Evolutionary conservation across 2,113 vertebrate genomes (phyloP), one percentile per base, ranked within the genome.

Genomic region (Aplodontia rufa): DNA sequence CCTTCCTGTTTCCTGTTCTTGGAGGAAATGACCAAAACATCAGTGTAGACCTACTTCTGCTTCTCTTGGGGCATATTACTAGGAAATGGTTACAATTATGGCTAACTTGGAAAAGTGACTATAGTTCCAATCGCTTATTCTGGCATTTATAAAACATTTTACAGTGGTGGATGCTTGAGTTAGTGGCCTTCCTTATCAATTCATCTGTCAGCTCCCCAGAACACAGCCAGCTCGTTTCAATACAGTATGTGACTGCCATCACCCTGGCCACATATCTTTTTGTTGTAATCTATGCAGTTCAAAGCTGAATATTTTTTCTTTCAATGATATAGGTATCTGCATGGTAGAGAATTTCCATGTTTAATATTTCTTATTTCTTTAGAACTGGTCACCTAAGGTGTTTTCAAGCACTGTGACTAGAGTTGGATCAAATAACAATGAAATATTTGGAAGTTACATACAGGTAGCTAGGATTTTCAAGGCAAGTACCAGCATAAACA

Each of bases 181-280:
- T 37, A 76, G 17, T 1, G 49, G 55, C 37, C 90, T 53, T 20
- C 1, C 89, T 96, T 90, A 16, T 28, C 81, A 32, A 1, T 10
- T 93, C 86, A 37, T 91, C 71, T 81, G 66, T 94, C 28, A 84
- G 11, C 0, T 45, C 45, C 10, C 5, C 49, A 14, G 75, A 90
- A 76, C 92, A 90, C 60, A 85, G 62, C 28, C 5, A 12, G 1
- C 7, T 45, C 94, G 40, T 93, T 94, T 95, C 32, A 42, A 74
- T 0, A 3, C 0, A 85, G 53, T 69, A 0, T 79, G 13, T 26
- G 32, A 81, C 16, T 80, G 19, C 95, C 82, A 94, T 19, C 30
- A 93, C 60, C 30, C 89, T 95, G 60, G 68, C 64, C 71, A 96
- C 87, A 97, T 1, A 5, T 74, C n/a, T 94, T 93, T 96, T 94